A percentile compares a stretch with the other conserved stretches of the same genome.
These are phyloP conservation scores for Xestobium rufovillosum DNA, from an alignment of 2,888 invertebrate species.

Conservation along the genomic window DNA sequence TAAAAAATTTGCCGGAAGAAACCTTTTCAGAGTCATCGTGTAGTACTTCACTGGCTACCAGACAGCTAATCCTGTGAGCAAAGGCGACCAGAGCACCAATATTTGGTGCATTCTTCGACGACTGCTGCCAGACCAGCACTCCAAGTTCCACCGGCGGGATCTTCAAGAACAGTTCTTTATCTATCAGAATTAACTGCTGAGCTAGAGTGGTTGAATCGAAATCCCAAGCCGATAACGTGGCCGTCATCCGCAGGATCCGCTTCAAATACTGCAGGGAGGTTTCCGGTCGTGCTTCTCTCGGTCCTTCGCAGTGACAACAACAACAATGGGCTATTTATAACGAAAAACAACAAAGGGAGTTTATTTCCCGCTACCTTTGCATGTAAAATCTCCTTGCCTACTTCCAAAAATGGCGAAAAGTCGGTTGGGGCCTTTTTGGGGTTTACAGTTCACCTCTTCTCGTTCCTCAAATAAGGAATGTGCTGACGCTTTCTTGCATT, in stretches of 20 bases:
- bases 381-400: constrained; percentile 17
- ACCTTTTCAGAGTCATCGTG: constrained; percentile 40
- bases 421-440: constrained; percentile 20
- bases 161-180: constrained; percentile 47
- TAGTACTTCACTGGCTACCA: constrained; percentile 46
- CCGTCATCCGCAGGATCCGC: constrained; percentile 39
- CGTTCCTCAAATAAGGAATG: too few relatives aligned
- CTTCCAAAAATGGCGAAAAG: constrained; percentile 24
- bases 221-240: constrained; percentile 46
- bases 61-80: constrained; percentile 46
- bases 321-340: constrained; percentile 26
- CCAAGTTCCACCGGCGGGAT: constrained; percentile 43
- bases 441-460: too few relatives aligned
- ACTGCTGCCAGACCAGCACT: constrained; percentile 41
- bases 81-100: constrained; percentile 47
- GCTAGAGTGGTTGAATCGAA: constrained; percentile 48
- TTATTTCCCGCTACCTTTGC: constrained; percentile 10
- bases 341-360: constrained; percentile 13
- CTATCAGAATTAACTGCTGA: constrained; percentile 48
- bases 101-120: constrained; percentile 46
- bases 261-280: constrained; percentile 38
- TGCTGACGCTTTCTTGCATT: constrained; percentile 9
- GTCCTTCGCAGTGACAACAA: constrained; percentile 9
- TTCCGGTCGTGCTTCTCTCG: constrained; percentile 24
- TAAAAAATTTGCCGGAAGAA: not conserved